These are phyloP conservation scores for Chitala chitala DNA, from an alignment of 2,113 vertebrate genomes.

Conservation along the genomic window DNA sequence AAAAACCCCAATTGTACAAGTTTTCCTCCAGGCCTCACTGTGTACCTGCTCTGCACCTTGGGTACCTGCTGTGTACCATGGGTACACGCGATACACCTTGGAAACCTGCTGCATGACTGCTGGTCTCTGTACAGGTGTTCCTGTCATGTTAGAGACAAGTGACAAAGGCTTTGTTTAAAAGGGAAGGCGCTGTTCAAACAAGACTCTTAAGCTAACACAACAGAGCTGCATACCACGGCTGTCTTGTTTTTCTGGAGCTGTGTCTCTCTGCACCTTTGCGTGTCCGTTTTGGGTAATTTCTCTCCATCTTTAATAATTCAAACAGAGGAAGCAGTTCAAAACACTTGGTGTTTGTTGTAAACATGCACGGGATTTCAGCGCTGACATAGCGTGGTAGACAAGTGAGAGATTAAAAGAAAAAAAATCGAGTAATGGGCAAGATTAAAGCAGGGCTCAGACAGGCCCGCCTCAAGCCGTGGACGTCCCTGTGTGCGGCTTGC, in stretches of 20 bases:
- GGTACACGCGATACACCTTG: too few species aligned
- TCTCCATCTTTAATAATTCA: not conserved
- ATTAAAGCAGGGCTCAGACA: not conserved
- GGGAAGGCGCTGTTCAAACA: constrained; percentile 6
- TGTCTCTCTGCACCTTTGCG: not conserved
- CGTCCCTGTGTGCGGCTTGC: not conserved
- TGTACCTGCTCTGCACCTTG: too few species aligned
- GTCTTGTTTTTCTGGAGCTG: not conserved
- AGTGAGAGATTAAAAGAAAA: not conserved
- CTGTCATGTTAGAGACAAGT: constrained; percentile 1
- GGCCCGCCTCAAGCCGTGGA: not conserved
- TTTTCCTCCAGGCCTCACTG: not conserved
- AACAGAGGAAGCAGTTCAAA: not conserved
- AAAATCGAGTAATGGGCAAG: not conserved
- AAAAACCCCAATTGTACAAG: not conserved
- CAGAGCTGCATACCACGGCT: not conserved
- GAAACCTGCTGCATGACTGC: too few species aligned
- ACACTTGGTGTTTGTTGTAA: not conserved
- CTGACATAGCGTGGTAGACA: not conserved
- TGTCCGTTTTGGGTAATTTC: not conserved
- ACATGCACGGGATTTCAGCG: not conserved
- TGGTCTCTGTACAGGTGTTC: not conserved
- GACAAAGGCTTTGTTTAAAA: not conserved
- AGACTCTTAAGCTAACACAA: not conserved
- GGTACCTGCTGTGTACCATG: constrained; percentile 5